Conservation (phyloP, 2,113 vertebrate species). For the Capreolus pygargus region DNA sequence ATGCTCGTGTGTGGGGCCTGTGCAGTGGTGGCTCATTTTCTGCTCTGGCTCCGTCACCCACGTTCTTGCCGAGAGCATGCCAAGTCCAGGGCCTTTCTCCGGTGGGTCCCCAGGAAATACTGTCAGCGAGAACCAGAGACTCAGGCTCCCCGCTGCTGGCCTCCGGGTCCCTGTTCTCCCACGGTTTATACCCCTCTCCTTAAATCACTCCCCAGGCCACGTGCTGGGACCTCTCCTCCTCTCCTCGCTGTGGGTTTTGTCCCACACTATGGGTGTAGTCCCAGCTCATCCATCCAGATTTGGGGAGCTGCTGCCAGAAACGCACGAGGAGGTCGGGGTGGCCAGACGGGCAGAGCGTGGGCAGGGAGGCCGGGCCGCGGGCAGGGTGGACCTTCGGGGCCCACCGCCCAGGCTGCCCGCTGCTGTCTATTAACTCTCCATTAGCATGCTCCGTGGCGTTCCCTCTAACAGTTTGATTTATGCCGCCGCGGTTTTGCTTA, state of each 20-base stretch:
- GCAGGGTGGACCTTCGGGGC: not conserved
- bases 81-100: not conserved
- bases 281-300: not conserved
- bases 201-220: not conserved
- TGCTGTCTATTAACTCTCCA: conserved; percentile 67
- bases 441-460: conserved; percentile 58
- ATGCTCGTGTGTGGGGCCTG: fast-evolving
- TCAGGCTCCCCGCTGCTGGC: not conserved
- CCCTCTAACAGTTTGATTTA: conserved; percentile 79
- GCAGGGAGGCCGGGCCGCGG: not conserved
- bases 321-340: not conserved
- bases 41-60: not conserved
- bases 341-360: not conserved
- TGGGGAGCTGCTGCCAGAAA: fast-evolving
- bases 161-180: not conserved
- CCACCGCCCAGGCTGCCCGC: not conserved
- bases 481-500: conserved; percentile 70
- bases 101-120: not conserved
- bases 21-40: not conserved
- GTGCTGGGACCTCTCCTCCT: not conserved
- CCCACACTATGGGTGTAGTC: not conserved
- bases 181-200: not conserved
- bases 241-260: not conserved
- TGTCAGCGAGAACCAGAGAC: not conserved
- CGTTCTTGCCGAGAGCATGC: not conserved